These are phyloP conservation scores for Chloromyia formosa DNA, from an alignment of 2,888 invertebrate genomes.

Conservation along the genomic window DNA sequence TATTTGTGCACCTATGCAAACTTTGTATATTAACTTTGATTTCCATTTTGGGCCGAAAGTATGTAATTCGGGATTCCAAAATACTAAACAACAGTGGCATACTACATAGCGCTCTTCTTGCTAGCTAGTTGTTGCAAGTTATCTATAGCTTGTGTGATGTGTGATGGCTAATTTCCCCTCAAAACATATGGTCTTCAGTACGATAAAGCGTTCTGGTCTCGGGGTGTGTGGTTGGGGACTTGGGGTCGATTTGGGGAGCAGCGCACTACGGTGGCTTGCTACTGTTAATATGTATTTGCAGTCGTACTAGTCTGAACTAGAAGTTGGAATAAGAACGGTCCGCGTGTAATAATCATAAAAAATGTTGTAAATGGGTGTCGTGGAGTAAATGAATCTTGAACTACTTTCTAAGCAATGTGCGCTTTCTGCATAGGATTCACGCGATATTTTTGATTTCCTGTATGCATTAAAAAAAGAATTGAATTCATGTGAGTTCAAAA, in stretches of 20 bases:
- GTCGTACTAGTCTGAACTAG: slow-evolving; percentile 18
- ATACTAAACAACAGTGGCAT: no score
- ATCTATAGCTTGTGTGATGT: slow-evolving; percentile 2
- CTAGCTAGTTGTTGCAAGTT: no score
- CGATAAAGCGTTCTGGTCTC: slow-evolving; percentile 9
- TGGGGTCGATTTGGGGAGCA: background rate
- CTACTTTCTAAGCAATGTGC: no score
- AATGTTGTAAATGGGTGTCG: no score
- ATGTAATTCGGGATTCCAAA: slow-evolving; percentile 8
- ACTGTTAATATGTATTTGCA: slow-evolving; percentile 6
- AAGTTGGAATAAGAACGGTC: slow-evolving; percentile 23
- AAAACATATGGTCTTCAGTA: slow-evolving; percentile 28
- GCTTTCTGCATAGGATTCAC: no score
- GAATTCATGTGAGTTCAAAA: no score
- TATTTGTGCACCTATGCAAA: no score
- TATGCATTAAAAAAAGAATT: no score
- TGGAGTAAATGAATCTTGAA: no score
- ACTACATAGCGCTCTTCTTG: no score
- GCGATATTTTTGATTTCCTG: no score
- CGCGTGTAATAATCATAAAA: background rate
- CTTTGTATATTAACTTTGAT: no score
- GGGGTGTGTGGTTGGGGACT: background rate
- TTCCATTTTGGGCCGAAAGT: slow-evolving; percentile 13
- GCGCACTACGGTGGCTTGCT: slow-evolving; percentile 1
- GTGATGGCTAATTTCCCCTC: background rate